Base-by-base conservation (phyloP, 2,113 vertebrate genomes). In the Microcebus ravelobensis region DNA sequence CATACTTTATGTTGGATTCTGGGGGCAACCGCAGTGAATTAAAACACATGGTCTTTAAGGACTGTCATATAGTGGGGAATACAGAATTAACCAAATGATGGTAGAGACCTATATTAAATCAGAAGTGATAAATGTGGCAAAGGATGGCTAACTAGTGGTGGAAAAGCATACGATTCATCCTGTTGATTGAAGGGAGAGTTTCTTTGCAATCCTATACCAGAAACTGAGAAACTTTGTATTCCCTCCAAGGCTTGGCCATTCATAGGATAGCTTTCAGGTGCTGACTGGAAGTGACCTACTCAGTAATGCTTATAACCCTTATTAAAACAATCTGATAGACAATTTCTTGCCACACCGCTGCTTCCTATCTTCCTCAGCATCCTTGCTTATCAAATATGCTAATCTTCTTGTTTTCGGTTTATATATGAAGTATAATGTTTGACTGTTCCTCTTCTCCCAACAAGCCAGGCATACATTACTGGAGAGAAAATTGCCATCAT, bases 291-390 rank as follows among this genome's bases (percentile, higher is more conserved):
- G 18, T 61, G 94, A 67, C 18, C 50, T 93, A 90, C 74, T 88
- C 57, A 89, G 42, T 76, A 97, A 90, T 87, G 91, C 82, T 97
- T 85, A 94, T 94, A 76, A 50, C 59, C 29, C 95, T 97, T 94
- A 81, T 79, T 87, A 92, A 71, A 95, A 95, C 87, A 95, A 93
- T 91, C 95, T 95, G 87, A 94, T 94, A 94, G 31, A 84, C 63
- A 95, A 73, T 94, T 98, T 97, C 94, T 97, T 85, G 91, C 25
- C 34, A 96, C 65, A n/a, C 63, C 76, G 65, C 77, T 92, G 85
- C 23, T 97, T 97, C 65, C 55, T 90, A 65, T 70, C 11, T 34
- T 76, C 27, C 34, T 84, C 31, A 0, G 83, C 81, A 91, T 31
- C 27, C 42, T n/a, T 63, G 82, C 8, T 18, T 61, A 39, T 3